Evolutionary conservation across 2,113 vertebrate species (phyloP).

Genomic region (Nettapus auritus): DNA sequence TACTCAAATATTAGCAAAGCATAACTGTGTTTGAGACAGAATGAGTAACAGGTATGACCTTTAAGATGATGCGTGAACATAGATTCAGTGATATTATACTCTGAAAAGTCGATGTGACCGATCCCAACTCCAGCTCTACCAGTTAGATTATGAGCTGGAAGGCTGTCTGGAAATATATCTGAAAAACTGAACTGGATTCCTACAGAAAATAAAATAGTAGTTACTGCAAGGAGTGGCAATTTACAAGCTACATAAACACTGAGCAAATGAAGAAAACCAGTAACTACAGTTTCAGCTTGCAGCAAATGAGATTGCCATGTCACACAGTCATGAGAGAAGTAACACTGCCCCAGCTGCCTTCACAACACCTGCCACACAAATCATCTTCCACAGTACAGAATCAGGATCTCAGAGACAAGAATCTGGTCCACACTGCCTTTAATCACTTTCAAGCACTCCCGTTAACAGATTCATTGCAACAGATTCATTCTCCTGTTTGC

Average conservation of each 20-base stretch:
- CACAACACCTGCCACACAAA: neutral
- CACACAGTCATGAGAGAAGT: fast-evolving
- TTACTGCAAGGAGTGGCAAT: neutral
- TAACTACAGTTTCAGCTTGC: fast-evolving
- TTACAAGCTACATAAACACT: neutral
- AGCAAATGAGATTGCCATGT: fast-evolving
- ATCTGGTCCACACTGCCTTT: fast-evolving
- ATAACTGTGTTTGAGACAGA: neutral
- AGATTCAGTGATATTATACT: neutral
- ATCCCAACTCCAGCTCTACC: neutral
- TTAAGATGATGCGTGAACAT: neutral
- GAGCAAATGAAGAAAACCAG: neutral
- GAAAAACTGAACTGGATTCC: neutral
- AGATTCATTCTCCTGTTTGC: too few relatives aligned
- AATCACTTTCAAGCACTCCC: neutral
- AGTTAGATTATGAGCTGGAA: neutral
- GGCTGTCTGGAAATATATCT: too few relatives aligned
- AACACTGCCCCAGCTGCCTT: neutral
- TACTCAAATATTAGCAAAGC: neutral
- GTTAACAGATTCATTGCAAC: neutral
- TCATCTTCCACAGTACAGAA: neutral
- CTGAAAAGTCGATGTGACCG: fast-evolving
- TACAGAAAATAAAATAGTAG: neutral
- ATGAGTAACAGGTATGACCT: neutral
- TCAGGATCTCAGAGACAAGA: neutral